These are phyloP conservation scores for Sphaerodactylus townsendi DNA, from an alignment of 2,113 vertebrate species.

Conservation along the genomic window DNA sequence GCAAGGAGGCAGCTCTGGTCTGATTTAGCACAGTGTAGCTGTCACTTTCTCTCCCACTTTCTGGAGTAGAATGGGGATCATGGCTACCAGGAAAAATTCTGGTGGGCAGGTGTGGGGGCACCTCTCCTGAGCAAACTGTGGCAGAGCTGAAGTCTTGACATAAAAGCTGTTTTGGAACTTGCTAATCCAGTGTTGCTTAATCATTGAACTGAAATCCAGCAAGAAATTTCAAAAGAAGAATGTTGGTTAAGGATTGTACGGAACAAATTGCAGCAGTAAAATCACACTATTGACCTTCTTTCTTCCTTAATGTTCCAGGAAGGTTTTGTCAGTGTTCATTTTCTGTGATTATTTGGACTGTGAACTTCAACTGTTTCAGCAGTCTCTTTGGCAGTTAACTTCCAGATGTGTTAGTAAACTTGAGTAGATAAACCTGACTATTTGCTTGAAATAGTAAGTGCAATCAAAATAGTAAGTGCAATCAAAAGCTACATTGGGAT, in stretches of 20 bases:
- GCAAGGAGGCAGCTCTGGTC: too few species aligned
- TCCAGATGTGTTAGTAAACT: background rate
- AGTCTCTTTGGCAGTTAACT: background rate
- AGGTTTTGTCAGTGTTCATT: background rate
- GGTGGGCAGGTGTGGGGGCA: too few species aligned
- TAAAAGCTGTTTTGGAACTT: too few species aligned
- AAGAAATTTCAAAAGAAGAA: background rate
- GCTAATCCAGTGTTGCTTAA: too few species aligned
- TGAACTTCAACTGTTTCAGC: background rate
- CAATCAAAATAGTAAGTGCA: background rate
- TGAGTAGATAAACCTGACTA: background rate
- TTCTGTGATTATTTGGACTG: background rate
- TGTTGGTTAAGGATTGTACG: background rate
- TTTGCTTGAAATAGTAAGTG: background rate
- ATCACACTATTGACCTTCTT: background rate
- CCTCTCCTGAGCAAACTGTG: too few species aligned
- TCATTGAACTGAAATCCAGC: background rate
- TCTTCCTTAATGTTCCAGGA: background rate
- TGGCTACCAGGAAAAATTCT: too few species aligned
- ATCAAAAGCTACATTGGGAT: background rate
- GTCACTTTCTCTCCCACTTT: too few species aligned
- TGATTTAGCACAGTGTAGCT: too few species aligned
- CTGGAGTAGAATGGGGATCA: too few species aligned
- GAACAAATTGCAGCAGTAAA: background rate
- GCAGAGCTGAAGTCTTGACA: too few species aligned